phyloP scores from a whole-genome alignment of 2,888 invertebrate species.

The Lathronympha strigana region DNA sequence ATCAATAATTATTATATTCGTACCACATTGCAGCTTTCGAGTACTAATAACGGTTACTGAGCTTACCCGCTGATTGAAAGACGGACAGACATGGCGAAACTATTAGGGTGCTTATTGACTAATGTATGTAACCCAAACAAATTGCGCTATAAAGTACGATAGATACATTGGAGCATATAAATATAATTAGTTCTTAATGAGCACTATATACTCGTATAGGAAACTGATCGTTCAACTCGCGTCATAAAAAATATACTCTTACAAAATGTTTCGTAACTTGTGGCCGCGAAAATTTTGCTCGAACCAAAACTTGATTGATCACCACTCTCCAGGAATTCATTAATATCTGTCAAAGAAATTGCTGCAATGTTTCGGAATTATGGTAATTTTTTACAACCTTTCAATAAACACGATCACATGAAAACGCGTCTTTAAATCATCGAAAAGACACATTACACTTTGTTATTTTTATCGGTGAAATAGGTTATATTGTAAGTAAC shows the following conservation, averaged over 20 bases:
- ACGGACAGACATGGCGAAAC: no score
- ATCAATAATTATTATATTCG: no score
- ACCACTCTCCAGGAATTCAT: slow-evolving; percentile 72
- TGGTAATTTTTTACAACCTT: slow-evolving; percentile 56
- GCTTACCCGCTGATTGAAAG: no score
- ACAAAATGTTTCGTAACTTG: slow-evolving; percentile 59
- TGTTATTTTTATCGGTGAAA: no score
- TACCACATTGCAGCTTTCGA: no score
- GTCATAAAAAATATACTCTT: slow-evolving; percentile 51
- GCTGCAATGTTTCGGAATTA: slow-evolving; percentile 65
- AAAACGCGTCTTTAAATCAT: slow-evolving; percentile 34
- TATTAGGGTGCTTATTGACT: no score
- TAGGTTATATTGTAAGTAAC: no score
- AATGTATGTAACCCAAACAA: no score
- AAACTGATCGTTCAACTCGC: slow-evolving; percentile 1
- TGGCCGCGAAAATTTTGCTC: slow-evolving; percentile 49
- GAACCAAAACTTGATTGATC: slow-evolving; percentile 70
- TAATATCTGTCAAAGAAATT: slow-evolving; percentile 78
- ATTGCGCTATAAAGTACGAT: no score
- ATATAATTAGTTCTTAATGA: no score
- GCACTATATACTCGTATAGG: not conserved
- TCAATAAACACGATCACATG: slow-evolving; percentile 42
- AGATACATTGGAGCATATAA: no score
- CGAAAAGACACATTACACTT: not conserved
- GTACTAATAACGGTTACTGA: no score